Percentiles rank a stretch among this genome's conserved stretches.
phyloP scores from a whole-genome alignment of 2,113 vertebrate genomes.

The Bungarus multicinctus region DNA sequence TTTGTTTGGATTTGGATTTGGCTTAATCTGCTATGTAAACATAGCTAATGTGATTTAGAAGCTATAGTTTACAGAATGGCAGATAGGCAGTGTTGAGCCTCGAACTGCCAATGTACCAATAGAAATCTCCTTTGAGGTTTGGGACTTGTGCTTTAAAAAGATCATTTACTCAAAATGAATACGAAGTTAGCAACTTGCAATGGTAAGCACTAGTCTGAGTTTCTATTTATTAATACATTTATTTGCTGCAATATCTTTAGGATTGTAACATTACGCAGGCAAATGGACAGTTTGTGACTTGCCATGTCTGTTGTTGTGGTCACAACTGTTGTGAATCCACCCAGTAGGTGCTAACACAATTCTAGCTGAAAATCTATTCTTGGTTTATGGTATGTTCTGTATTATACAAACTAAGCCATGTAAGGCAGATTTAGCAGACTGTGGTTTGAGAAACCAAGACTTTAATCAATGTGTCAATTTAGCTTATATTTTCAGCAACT shows the following conservation, averaged over 20 bases:
- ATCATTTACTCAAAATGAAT: neutral
- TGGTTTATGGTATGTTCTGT: neutral
- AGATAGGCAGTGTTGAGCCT: neutral
- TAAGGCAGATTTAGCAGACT: neutral
- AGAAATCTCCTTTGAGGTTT: neutral
- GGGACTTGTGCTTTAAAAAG: neutral
- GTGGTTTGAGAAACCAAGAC: neutral
- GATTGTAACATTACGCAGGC: neutral
- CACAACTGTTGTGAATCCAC: neutral
- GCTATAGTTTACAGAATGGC: neutral
- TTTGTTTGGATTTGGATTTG: neutral
- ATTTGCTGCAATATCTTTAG: neutral
- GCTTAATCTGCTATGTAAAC: neutral
- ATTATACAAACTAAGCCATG: neutral
- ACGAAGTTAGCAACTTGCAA: neutral
- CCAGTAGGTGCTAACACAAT: neutral
- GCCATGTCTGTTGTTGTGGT: neutral
- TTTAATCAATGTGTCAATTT: neutral
- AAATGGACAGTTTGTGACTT: neutral
- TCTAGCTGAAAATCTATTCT: neutral
- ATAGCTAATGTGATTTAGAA: neutral
- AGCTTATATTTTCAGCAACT: neutral
- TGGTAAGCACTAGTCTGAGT: neutral
- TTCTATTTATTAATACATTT: neutral
- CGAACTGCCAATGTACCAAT: neutral